phyloP scores from a whole-genome alignment of 2,797 vertebrate genomes.

The Fistularia commersonii region DNA sequence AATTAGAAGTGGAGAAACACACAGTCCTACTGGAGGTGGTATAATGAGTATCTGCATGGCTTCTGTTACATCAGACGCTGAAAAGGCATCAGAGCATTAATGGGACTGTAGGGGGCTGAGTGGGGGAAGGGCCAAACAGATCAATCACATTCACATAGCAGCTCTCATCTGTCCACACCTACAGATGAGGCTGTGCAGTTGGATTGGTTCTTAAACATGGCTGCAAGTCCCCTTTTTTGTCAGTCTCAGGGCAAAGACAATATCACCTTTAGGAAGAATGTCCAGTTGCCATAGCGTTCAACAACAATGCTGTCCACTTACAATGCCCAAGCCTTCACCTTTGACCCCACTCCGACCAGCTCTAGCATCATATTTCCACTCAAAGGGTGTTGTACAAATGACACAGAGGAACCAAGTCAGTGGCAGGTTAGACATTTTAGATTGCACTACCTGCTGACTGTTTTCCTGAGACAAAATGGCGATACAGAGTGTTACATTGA shows the following conservation, averaged over 20 bases:
- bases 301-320: conserved; percentile 70
- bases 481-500: conserved; percentile 63
- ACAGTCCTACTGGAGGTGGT: conserved; percentile 11
- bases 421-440: conserved; percentile 63
- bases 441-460: conserved; percentile 47
- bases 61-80: conserved; percentile 55
- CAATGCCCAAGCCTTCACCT: conserved; percentile 64
- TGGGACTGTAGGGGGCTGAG: conserved; percentile 33
- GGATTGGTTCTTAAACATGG: conserved; percentile 59
- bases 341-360: conserved; percentile 60
- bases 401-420: conserved; percentile 48
- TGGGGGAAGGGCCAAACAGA: conserved; percentile 63
- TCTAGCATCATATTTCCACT: conserved; percentile 70
- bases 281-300: conserved; percentile 70
- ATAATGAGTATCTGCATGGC: conserved; percentile 30
- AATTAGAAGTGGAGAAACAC: conserved; percentile 1
- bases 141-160: conserved; percentile 69
- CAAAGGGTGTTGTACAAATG: conserved; percentile 44
- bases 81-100: conserved; percentile 46
- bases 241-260: conserved; percentile 64
- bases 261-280: conserved; percentile 73
- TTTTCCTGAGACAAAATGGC: conserved; percentile 67
- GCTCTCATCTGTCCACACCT: conserved; percentile 68
- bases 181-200: conserved; percentile 61
- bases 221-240: conserved; percentile 58